Evolutionary conservation across 2,888 invertebrate species (phyloP).

Genomic region (Polyommatus icarus): DNA sequence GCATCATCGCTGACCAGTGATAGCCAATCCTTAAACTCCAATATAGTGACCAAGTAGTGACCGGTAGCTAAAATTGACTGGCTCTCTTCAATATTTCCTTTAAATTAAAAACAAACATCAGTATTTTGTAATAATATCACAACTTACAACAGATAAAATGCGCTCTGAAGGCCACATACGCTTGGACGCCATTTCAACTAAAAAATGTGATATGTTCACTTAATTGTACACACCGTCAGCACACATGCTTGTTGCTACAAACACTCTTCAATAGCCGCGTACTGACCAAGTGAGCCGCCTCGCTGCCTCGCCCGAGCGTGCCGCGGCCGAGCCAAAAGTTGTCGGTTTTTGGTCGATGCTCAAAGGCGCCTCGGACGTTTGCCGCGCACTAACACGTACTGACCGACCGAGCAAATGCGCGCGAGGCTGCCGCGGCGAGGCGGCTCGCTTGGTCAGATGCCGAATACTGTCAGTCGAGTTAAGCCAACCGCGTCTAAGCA

Average conservation of each 20-base stretch:
- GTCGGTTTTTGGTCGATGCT: too few species aligned
- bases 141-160: conserved; percentile 8
- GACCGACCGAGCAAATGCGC: too few species aligned
- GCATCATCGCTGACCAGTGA: conserved; percentile 34
- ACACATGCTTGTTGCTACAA: background rate
- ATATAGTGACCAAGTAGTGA: background rate
- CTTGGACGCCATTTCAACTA: conserved; percentile 8
- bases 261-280: background rate
- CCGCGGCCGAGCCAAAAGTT: too few species aligned
- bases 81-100: conserved; percentile 8
- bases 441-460: too few species aligned
- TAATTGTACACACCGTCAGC: background rate
- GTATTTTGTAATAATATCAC: conserved; percentile 8
- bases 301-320: too few species aligned
- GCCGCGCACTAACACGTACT: too few species aligned
- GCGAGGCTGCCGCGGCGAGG: too few species aligned
- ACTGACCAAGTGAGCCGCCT: too few species aligned
- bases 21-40: conserved; percentile 35
- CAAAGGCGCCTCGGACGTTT: too few species aligned
- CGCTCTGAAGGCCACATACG: conserved; percentile 8
- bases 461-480: conserved; percentile 8
- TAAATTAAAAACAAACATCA: conserved; percentile 3
- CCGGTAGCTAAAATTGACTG: conserved; percentile 12
- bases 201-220: conserved; percentile 8
- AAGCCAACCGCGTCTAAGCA: background rate